Conservation (phyloP, 64 coral and sea anemone species). For the Porites australiensis region DNA sequence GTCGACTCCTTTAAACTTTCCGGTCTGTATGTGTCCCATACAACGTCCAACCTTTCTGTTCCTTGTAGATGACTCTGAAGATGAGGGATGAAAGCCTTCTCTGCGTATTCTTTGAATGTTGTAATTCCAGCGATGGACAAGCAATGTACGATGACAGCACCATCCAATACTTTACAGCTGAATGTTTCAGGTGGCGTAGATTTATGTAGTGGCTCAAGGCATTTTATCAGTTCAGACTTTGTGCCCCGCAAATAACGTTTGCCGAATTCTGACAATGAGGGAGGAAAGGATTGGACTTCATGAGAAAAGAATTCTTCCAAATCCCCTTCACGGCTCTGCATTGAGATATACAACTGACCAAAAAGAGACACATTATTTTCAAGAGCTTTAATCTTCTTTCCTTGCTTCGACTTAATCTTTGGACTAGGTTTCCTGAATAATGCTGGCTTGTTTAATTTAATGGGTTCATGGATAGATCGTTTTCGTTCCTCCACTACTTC, state of each 20-base stretch:
- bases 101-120: neutral
- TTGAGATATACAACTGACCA: neutral
- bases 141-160: neutral
- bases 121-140: neutral
- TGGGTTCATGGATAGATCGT: neutral
- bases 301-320: slow-evolving; percentile 8
- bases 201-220: neutral
- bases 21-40: neutral
- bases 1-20: neutral
- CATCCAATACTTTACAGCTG: neutral
- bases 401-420: neutral
- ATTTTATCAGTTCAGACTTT: neutral
- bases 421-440: neutral
- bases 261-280: neutral
- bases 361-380: neutral
- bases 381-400: neutral
- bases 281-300: neutral
- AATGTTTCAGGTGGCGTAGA: neutral
- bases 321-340: slow-evolving; percentile 1
- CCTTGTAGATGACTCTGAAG: neutral
- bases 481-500: neutral
- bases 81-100: neutral
- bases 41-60: neutral
- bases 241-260: neutral
- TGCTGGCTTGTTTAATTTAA: neutral